These are phyloP conservation scores for Drosophila hamatofila DNA, from an alignment of 2,888 invertebrate species.

Conservation along the genomic window DNA sequence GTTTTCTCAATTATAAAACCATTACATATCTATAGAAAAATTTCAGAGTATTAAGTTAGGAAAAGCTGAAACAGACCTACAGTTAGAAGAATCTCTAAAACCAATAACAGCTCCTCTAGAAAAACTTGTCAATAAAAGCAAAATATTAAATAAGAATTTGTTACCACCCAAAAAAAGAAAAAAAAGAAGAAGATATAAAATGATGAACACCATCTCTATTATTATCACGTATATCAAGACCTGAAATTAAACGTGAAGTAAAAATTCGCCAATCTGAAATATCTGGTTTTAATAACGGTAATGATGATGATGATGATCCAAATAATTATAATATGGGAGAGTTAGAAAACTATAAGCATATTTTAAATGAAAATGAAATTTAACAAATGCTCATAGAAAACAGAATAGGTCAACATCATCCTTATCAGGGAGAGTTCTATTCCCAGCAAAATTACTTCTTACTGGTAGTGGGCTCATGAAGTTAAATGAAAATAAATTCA, in stretches of 20 bases:
- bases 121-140: slow-evolving; percentile 1
- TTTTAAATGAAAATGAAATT: too few species aligned
- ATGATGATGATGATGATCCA: too few species aligned
- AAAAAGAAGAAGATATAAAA: neutral
- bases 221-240: neutral
- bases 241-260: neutral
- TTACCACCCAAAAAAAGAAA: neutral
- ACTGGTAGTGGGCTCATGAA: too few species aligned
- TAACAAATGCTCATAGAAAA: too few species aligned
- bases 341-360: too few species aligned
- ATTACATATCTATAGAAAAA: neutral
- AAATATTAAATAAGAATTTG: neutral
- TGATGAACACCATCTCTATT: neutral
- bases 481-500: too few species aligned
- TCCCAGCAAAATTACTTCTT: too few species aligned
- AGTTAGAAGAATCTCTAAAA: slow-evolving; percentile 1
- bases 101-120: slow-evolving; percentile 1
- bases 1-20: neutral
- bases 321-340: too few species aligned
- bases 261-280: too few species aligned
- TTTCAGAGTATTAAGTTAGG: slow-evolving; percentile 2
- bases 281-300: too few species aligned
- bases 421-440: too few species aligned
- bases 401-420: too few species aligned
- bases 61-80: slow-evolving; percentile 3